A percentile compares a stretch with the other conserved stretches of the same genome.
Evolutionary conservation across 2,113 vertebrate species (phyloP).

Genomic region (Apodemus speciosus): DNA sequence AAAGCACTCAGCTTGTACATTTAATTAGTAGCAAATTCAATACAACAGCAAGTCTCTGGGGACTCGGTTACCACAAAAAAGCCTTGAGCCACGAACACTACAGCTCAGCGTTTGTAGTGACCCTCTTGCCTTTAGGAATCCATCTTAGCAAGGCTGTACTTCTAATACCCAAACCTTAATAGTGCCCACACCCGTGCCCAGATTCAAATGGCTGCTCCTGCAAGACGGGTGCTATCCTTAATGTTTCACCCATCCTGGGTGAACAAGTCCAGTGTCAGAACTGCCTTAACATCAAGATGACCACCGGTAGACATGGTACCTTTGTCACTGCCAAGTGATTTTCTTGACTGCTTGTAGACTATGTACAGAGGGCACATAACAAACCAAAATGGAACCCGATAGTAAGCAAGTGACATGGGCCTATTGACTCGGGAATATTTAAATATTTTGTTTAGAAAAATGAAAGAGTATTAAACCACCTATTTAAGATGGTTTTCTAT

Average conservation of each 20-base stretch:
- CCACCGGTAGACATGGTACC: no score
- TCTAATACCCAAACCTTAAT: not conserved
- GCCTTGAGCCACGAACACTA: not conserved
- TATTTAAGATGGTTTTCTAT: not conserved
- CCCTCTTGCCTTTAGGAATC: not conserved
- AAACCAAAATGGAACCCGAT: not conserved
- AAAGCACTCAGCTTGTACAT: conserved; percentile 59
- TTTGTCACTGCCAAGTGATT: not conserved
- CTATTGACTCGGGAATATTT: not conserved
- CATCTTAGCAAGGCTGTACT: not conserved
- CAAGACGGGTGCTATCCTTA: not conserved
- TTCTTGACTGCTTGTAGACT: not conserved
- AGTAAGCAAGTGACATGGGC: not conserved
- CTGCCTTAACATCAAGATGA: no score
- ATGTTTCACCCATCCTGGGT: not conserved
- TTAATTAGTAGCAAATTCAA: conserved; percentile 64
- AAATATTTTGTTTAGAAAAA: not conserved
- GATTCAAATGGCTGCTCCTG: not conserved
- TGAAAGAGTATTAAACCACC: not conserved
- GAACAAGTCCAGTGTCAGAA: no score
- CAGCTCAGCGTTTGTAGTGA: not conserved
- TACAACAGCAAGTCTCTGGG: conserved; percentile 52
- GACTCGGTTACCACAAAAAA: conserved; percentile 41
- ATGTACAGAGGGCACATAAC: not conserved
- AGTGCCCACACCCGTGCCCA: not conserved